Base-by-base conservation (phyloP, 2,888 invertebrate genomes). In the Dascillus cervinus region DNA sequence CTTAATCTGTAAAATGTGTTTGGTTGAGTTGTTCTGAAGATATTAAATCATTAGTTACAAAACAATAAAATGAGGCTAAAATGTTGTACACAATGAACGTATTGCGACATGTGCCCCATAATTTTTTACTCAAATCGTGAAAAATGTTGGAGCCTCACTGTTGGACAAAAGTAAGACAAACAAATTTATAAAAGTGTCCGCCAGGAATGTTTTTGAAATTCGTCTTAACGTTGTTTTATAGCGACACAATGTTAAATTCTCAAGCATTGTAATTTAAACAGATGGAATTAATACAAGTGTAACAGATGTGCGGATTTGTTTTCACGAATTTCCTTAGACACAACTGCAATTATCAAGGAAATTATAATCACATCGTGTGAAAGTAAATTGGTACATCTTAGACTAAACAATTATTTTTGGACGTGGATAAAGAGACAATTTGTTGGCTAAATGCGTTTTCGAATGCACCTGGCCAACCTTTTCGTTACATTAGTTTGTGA, bases 391-490 rank as follows among this genome's bases (percentile, higher is more conserved):
- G 48, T 51, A 44, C 51, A 49, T 45, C 50, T 50, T 50, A 55
- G 55, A 55, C 55, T 52, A 55, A 55, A 55, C 55, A 25, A 36
- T 36, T 36, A 36, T 32, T 36, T 22, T 26, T 25, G 36, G 32
- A 29, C 29, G 22, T 12, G 21, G 20, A 25, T 39, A 32, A 34
- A 31, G 50, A 51, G 17, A 17, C 17, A 50, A 37, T 46, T 50
- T 53, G 53, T 49, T 52, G 52, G 53, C 51, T 49, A 44, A 45
- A 39, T 30, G 30, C 32, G 34, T 35, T 40, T 38, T 42, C 30
- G 26, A 35, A 25, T 43, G 50, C 55, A 55, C 53, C 55, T 55
- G 53, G 52, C 43, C 44, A 43, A 48, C 49, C 51, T 49, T 50
- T 49, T 53, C 50, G 37, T 32, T n/a, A n/a, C n/a, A n/a, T n/a